phyloP scores from a whole-genome alignment of 2,888 invertebrate genomes.

The Monochamus alternatus region DNA sequence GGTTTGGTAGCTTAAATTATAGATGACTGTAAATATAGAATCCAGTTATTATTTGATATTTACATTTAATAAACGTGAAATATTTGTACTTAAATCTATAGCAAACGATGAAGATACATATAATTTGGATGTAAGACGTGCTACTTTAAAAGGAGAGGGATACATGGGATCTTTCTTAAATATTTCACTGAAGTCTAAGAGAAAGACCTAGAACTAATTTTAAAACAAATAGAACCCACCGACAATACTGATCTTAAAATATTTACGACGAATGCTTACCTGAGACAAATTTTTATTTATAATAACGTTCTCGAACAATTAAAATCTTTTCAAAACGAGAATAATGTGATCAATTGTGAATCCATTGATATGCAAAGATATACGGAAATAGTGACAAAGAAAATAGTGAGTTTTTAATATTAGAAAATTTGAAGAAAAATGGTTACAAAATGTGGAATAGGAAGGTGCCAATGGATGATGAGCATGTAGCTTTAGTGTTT shows the following conservation, averaged over 20 bases:
- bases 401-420: slow-evolving; percentile 11
- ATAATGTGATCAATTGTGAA: not conserved
- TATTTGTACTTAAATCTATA: not conserved
- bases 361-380: slow-evolving; percentile 14
- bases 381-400: slow-evolving; percentile 18
- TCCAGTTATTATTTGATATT: not conserved
- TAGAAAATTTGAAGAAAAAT: slow-evolving; percentile 20
- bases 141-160: not conserved
- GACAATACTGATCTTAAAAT: not conserved
- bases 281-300: not conserved
- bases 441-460: slow-evolving; percentile 41
- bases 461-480: slow-evolving; percentile 40
- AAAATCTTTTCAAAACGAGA: not conserved
- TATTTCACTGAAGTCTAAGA: not conserved
- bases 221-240: not conserved
- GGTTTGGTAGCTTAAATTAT: not conserved
- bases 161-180: not conserved
- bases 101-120: not conserved
- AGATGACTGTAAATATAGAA: not conserved
- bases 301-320: not conserved
- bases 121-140: not conserved
- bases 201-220: not conserved
- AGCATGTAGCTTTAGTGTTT: slow-evolving; percentile 46
- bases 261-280: not conserved
- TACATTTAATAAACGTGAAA: not conserved